These are phyloP conservation scores for Laticauda laticaudata DNA, from an alignment of 2,113 vertebrate genomes.

Conservation along the genomic window DNA sequence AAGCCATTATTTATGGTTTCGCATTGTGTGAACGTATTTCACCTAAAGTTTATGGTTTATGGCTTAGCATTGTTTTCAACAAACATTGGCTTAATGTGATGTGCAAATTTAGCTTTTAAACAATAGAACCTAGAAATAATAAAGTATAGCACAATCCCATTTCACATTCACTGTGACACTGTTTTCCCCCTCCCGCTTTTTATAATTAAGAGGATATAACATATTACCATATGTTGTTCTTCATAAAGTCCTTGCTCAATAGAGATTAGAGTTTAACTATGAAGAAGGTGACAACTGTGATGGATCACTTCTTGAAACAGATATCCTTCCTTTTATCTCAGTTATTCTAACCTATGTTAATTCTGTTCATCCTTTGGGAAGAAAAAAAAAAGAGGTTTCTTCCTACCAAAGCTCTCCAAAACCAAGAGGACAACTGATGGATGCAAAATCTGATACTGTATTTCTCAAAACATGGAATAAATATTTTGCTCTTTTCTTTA, in stretches of 20 bases:
- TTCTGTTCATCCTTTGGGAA: conserved; percentile 40
- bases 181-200: not conserved
- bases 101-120: conserved; percentile 16
- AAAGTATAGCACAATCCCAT: conserved; percentile 53
- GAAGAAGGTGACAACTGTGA: conserved; percentile 46
- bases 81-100: not conserved
- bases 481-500: not conserved
- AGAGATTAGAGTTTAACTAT: conserved; percentile 58
- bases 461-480: conserved; percentile 36
- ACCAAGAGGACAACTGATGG: conserved; percentile 34
- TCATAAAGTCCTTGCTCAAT: conserved; percentile 36
- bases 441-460: not conserved
- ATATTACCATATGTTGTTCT: conserved; percentile 48
- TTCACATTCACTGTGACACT: conserved; percentile 32
- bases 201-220: conserved; percentile 46
- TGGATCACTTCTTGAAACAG: conserved; percentile 44
- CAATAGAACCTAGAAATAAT: conserved; percentile 48
- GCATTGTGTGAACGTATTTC: not conserved
- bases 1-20: not conserved
- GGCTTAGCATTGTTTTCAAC: not conserved
- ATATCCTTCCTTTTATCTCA: conserved; percentile 20
- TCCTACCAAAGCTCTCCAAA: conserved; percentile 46
- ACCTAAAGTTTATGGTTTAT: not conserved
- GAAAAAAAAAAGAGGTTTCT: conserved; percentile 38
- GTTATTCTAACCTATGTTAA: conserved; percentile 15